phyloP scores from a whole-genome alignment of 2,113 vertebrate genomes.

The Ammospiza nelsoni region DNA sequence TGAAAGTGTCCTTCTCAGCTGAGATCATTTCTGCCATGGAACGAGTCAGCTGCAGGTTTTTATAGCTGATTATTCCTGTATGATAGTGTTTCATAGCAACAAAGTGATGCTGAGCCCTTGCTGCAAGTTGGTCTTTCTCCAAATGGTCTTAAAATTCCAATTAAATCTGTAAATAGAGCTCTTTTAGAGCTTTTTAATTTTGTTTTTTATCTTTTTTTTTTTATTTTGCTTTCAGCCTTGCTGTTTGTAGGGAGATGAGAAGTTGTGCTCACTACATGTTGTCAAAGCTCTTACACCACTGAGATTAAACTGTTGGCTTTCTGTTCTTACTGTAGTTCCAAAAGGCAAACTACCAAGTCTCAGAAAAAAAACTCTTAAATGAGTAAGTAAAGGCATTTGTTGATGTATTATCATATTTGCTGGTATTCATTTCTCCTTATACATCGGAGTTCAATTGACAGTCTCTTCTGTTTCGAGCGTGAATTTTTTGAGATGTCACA shows the following conservation, averaged over 20 bases:
- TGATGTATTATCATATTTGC: neutral
- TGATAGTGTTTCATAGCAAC: constrained; percentile 26
- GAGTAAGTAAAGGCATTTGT: neutral
- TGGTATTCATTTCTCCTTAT: neutral
- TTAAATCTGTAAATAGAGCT: neutral
- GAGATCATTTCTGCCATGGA: neutral
- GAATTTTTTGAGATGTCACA: neutral
- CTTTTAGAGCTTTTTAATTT: neutral
- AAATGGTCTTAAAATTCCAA: constrained; percentile 6
- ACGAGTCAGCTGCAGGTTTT: neutral
- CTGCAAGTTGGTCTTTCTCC: neutral
- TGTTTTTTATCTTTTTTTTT: neutral
- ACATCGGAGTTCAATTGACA: neutral
- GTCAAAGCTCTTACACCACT: neutral
- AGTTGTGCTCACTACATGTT: neutral
- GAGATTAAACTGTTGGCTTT: neutral
- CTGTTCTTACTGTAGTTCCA: neutral
- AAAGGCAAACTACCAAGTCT: neutral
- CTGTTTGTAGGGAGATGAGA: neutral
- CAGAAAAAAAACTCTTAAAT: neutral
- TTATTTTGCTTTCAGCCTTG: neutral
- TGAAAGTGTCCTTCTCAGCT: neutral
- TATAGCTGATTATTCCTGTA: constrained; percentile 7
- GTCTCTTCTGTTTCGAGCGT: neutral
- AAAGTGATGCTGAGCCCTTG: neutral